phyloP scores from a whole-genome alignment of 2,113 vertebrate species.

The Montifringilla adamsi region DNA sequence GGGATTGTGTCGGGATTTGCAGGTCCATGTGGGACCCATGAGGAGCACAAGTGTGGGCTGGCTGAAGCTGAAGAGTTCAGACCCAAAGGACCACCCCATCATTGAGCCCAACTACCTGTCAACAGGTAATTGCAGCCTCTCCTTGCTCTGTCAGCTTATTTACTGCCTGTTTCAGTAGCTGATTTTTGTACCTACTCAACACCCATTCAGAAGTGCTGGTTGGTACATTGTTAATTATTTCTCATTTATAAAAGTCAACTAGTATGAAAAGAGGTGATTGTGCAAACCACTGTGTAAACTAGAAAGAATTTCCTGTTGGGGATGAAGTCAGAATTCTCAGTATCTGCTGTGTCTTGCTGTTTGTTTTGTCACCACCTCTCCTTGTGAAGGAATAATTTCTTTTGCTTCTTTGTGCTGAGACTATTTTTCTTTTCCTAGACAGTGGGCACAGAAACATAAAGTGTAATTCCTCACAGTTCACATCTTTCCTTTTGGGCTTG shows the following conservation, averaged over 20 bases:
- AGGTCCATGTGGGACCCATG: constrained; percentile 95
- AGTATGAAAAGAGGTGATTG: not conserved
- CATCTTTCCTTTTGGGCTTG: not conserved
- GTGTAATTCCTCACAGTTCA: not conserved
- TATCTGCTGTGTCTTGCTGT: not conserved
- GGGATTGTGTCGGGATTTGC: not conserved
- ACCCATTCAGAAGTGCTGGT: not conserved
- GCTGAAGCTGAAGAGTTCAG: constrained; percentile 86
- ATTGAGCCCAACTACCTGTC: constrained; percentile 95
- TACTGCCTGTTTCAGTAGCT: not conserved
- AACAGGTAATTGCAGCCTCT: constrained; percentile 76
- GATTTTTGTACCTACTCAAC: not conserved
- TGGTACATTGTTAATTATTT: not conserved
- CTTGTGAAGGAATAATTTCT: not conserved
- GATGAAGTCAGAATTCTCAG: not conserved
- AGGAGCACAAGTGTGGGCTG: constrained; percentile 88
- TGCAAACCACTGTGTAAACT: not conserved
- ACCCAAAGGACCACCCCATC: constrained; percentile 85
- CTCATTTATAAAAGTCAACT: not conserved
- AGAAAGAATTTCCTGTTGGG: not conserved
- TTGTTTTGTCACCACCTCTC: not conserved
- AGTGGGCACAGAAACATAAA: not conserved
- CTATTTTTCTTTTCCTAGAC: not conserved
- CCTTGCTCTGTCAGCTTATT: not conserved
- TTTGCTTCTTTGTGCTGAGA: not conserved